Evolutionary conservation across 2,797 vertebrate genomes (phyloP).

Genomic region (Pyrocephalus nanus): DNA sequence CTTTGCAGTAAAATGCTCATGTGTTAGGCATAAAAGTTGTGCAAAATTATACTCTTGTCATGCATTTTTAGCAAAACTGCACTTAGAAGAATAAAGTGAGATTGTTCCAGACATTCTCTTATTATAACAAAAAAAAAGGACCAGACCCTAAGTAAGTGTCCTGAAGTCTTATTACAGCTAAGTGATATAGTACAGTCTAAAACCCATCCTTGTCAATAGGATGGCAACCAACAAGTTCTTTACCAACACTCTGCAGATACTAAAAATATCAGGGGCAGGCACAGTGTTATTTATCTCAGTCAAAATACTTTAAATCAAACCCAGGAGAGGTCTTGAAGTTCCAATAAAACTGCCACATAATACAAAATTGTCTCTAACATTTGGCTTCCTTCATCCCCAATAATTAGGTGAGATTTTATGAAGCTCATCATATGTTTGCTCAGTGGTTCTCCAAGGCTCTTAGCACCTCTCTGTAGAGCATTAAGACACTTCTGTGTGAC

Average conservation of each 20-base stretch:
- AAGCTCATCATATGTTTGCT: neutral
- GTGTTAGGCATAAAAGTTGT: conserved; percentile 63
- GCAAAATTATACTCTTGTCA: conserved; percentile 61
- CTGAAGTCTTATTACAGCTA: conserved; percentile 38
- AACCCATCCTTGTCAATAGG: conserved; percentile 42
- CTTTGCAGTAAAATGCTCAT: conserved; percentile 34
- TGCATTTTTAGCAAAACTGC: conserved; percentile 57
- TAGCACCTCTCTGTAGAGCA: conserved; percentile 30
- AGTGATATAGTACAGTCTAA: conserved; percentile 16
- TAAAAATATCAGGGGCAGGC: conserved; percentile 52
- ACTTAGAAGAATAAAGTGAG: conserved; percentile 68
- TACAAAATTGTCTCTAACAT: conserved; percentile 22
- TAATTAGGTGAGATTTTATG: neutral
- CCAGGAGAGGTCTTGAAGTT: conserved; percentile 20
- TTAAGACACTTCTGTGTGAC: conserved; percentile 49
- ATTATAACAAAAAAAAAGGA: conserved; percentile 43
- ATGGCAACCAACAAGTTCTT: conserved; percentile 27
- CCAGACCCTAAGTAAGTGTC: conserved; percentile 11
- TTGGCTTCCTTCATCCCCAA: conserved; percentile 7
- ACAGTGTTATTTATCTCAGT: conserved; percentile 38
- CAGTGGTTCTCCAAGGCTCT: conserved; percentile 29
- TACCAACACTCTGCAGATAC: conserved; percentile 12
- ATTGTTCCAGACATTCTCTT: conserved; percentile 64
- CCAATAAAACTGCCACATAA: conserved; percentile 4
- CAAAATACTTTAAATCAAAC: conserved; percentile 3